Base-by-base conservation (phyloP, 2,888 invertebrate genomes). In the Diadegma fenestrale region DNA sequence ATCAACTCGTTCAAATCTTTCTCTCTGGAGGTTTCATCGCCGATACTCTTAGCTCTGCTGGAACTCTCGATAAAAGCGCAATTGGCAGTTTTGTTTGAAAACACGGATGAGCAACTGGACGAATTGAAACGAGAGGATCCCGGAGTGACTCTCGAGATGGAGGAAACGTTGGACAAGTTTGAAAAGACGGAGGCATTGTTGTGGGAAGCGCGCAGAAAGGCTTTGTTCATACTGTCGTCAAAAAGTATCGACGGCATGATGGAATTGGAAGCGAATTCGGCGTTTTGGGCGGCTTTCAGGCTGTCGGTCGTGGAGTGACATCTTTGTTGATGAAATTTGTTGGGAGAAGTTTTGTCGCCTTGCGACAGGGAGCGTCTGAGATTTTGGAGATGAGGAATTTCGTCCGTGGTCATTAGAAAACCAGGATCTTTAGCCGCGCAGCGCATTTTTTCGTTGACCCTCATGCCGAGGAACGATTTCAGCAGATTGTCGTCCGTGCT, bases 131-230 rank as follows among this genome's bases (percentile, higher is more conserved):
- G 73, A 4, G 88, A 82, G 7, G 90, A 88, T 63, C 78, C 80
- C n/a, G 90, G 89, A 51, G 79, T 89, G 8, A 86, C 19, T 72
- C 83, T 88, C n/a, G 88, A 79, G 75, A 91, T 92, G 0, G 86
- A 78, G 2, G 93, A 93, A 30, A 92, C 78, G 58, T 90, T 91
- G 14, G 92, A 92, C 4, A 91, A 58, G 66, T 85, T 88, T 17
- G 91, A 90, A 75, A 87, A 86, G 17, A 86, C 61, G 8, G 92
- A 91, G 22, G 80, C 86, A 26, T 88, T 86, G n/a, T 76, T 88
- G 8, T 78, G 66, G 1, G 12, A 80, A 69, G 41, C 72, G 17
- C 45, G 66, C 14, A 86, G 22, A 30, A 88, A 88, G 10, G 63
- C 88, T 80, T 87, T 90, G 77, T 93, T 91, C 22, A 92, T 82